Conservation (phyloP, 2,113 vertebrate species). For the Dermatemys mawii region DNA sequence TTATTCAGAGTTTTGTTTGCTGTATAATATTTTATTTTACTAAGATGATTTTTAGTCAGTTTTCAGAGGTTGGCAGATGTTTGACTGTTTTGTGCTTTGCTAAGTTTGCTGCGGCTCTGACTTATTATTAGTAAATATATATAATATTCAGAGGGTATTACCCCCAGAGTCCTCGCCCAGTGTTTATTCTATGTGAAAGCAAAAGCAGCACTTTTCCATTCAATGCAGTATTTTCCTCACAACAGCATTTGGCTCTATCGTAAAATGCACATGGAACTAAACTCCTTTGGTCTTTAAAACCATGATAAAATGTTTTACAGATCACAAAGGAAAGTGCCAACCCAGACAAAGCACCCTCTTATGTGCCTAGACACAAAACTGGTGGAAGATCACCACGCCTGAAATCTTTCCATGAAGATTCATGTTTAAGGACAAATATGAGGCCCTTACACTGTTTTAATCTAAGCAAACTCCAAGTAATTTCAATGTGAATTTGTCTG, state of each 20-base stretch:
- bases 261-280: neutral
- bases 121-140: neutral
- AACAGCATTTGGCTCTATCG: neutral
- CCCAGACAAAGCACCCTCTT: neutral
- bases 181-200: fast-evolving
- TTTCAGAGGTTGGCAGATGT: neutral
- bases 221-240: neutral
- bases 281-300: neutral
- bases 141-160: neutral
- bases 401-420: neutral
- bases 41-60: neutral
- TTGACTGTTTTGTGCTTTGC: neutral
- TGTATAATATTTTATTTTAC: slow-evolving; percentile 3
- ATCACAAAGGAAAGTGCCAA: neutral
- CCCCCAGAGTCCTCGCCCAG: fast-evolving
- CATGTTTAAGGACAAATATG: neutral
- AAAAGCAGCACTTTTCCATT: neutral
- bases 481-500: neutral
- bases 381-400: neutral
- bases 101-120: neutral
- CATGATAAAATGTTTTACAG: neutral
- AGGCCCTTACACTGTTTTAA: neutral
- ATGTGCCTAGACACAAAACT: neutral
- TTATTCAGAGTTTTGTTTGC: neutral
- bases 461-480: neutral